Base-by-base conservation (phyloP, 1,140 invertebrate genomes). In the Apolygus lucorum region DNA sequence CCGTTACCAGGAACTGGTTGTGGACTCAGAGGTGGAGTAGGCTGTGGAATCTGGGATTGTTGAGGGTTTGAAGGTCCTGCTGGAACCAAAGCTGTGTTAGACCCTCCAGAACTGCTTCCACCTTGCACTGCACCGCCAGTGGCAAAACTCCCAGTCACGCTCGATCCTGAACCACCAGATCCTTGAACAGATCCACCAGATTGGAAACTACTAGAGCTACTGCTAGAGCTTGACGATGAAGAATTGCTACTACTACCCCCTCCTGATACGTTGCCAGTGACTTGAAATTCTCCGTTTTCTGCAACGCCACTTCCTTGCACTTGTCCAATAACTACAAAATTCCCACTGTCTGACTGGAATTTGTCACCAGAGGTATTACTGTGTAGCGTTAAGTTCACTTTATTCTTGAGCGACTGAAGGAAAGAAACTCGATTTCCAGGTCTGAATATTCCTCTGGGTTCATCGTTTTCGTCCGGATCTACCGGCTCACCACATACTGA, bases 311-410 rank as follows among this genome's bases (percentile, higher is more conserved):
- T 54, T 13, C 68, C 68, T n/a, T 59, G 49, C 2, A 52, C 68
- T 28, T 54, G 27, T n/a, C 49, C 68, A 22, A 52, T 54, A 1
- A 52, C 68, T n/a, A 28, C 52, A 28, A 28, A 54, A 62, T 28
- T 68, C 8, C 49, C 25, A 27, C 21, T 22, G 25, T 59, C 68
- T 11, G 52, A 52, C 22, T 73, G 25, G 76, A 77, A 63, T 79
- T 81, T 67, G 80, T 82, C 63, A 77, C 80, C 70, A 78, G 83
- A 66, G 76, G 84, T 59, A 21, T 59, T 59, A 21, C 54, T 59
- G 54, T 59, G 11, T 21, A 59, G 22, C 22, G 54, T 59, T 22
- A 59, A 59, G 22, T 59, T 59, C 8, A 59, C 54, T 24, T 59
- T 59, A 24, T 24, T 59, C 22, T 59, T 59, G 8, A 59, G 22